Conservation (phyloP, 2,888 invertebrate species). For the Abrostola triplasia region DNA sequence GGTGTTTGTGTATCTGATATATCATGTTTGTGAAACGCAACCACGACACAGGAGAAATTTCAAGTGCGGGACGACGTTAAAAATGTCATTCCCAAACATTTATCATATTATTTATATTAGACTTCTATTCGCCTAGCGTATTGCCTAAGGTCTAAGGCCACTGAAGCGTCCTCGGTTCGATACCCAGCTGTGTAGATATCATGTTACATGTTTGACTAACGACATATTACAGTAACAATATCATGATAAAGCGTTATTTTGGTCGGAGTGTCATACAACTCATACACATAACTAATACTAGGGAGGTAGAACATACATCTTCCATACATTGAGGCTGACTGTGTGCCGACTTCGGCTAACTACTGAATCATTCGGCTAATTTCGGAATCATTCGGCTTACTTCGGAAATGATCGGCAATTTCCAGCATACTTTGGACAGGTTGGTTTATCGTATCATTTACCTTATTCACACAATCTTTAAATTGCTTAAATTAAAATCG, state of each 20-base stretch:
- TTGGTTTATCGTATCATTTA: too few relatives aligned
- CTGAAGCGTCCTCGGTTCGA: background rate
- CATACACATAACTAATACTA: constrained; percentile 29
- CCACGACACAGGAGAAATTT: too few relatives aligned
- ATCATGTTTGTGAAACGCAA: too few relatives aligned
- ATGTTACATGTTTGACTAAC: background rate
- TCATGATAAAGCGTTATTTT: constrained; percentile 57
- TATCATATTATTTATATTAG: too few relatives aligned
- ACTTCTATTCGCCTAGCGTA: too few relatives aligned
- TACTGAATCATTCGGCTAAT: background rate
- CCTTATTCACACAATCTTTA: too few relatives aligned
- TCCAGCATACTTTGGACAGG: too few relatives aligned
- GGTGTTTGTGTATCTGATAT: too few relatives aligned
- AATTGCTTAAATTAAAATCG: too few relatives aligned
- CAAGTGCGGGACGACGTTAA: too few relatives aligned
- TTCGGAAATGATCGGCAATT: background rate
- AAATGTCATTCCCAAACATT: too few relatives aligned
- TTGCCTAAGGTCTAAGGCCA: too few relatives aligned
- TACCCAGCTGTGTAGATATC: background rate
- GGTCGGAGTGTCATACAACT: constrained; percentile 53
- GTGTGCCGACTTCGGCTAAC: constrained; percentile 2
- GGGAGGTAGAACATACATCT: constrained; percentile 53
- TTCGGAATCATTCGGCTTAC: background rate
- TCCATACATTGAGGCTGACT: constrained; percentile 23
- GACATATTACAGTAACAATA: background rate